Conservation (phyloP, 2,797 vertebrate species). For the Salmo trutta region DNA sequence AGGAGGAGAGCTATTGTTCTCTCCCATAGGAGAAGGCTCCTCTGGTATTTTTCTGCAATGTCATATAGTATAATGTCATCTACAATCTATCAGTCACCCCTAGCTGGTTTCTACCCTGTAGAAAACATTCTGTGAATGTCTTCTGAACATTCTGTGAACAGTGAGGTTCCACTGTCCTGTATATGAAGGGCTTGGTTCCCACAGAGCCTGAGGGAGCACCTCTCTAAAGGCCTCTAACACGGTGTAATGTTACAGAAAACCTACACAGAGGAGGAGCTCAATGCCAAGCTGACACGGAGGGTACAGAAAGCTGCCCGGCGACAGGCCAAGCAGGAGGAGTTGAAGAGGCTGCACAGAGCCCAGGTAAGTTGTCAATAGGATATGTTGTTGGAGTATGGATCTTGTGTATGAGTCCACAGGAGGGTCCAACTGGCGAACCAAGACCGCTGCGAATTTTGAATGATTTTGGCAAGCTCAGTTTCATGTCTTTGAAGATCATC, state of each 20-base stretch:
- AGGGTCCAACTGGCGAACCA: neutral
- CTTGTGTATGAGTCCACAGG: neutral
- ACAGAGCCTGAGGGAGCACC: slow-evolving; percentile 8
- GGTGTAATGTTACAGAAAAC: slow-evolving; percentile 79
- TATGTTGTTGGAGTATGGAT: neutral
- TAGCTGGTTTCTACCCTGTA: slow-evolving; percentile 6
- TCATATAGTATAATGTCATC: too few relatives aligned
- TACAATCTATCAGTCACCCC: slow-evolving; percentile 1
- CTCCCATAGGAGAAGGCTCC: neutral
- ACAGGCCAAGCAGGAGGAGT: slow-evolving; percentile 97
- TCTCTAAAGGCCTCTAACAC: neutral
- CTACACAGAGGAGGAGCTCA: slow-evolving; percentile 97
- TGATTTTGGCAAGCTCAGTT: slow-evolving; percentile 1
- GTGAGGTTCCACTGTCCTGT: slow-evolving; percentile 12
- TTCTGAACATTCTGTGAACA: neutral
- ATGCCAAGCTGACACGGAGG: slow-evolving; percentile 89
- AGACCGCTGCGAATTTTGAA: neutral
- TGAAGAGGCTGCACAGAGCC: slow-evolving; percentile 94
- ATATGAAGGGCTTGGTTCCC: slow-evolving; percentile 14
- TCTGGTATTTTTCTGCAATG: too few relatives aligned
- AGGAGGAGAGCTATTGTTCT: neutral
- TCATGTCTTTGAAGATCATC: slow-evolving; percentile 9
- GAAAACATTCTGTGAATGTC: neutral
- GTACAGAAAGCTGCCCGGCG: slow-evolving; percentile 95
- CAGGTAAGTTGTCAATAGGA: slow-evolving; percentile 77